Evolutionary conservation across 2,888 invertebrate species (phyloP).

Genomic region (Synanthedon formicaeformis): DNA sequence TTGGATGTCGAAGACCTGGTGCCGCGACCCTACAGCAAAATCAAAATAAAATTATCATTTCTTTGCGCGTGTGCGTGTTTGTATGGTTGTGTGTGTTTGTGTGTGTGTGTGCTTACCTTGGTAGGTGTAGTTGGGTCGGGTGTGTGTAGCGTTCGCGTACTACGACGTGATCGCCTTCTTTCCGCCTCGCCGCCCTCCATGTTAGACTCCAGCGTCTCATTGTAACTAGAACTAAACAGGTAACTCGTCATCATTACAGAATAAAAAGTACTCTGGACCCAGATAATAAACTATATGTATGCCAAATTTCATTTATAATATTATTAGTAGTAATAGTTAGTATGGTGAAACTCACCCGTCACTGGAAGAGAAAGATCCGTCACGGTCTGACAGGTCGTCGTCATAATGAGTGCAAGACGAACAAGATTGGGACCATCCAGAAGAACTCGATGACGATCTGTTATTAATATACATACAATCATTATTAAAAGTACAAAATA

Average conservation of each 20-base stretch:
- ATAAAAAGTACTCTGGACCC: background rate
- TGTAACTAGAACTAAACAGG: conserved; percentile 44
- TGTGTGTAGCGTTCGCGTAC: conserved; percentile 16
- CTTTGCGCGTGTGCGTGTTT: too few relatives aligned
- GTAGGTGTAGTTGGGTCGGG: conserved; percentile 28
- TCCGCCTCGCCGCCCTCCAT: conserved; percentile 36
- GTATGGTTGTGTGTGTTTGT: too few relatives aligned
- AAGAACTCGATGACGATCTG: conserved; percentile 53
- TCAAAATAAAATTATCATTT: too few relatives aligned
- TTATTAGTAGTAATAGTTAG: background rate
- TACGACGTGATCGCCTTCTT: conserved; percentile 22
- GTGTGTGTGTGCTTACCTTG: conserved; percentile 21
- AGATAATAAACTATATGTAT: background rate
- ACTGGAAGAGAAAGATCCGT: conserved; percentile 29
- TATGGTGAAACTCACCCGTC: conserved; percentile 31
- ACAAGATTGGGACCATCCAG: conserved; percentile 58
- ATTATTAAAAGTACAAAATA: too few relatives aligned
- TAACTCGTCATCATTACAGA: background rate
- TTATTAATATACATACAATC: too few relatives aligned
- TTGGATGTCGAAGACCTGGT: conserved; percentile 52
- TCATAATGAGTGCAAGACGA: conserved; percentile 68
- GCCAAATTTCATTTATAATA: background rate
- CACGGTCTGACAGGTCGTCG: conserved; percentile 25
- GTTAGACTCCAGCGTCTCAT: conserved; percentile 51
- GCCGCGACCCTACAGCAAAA: conserved; percentile 40